Evolutionary conservation across 2,113 vertebrate species (phyloP).

Genomic region (Cyanoramphus novaezelandiae): DNA sequence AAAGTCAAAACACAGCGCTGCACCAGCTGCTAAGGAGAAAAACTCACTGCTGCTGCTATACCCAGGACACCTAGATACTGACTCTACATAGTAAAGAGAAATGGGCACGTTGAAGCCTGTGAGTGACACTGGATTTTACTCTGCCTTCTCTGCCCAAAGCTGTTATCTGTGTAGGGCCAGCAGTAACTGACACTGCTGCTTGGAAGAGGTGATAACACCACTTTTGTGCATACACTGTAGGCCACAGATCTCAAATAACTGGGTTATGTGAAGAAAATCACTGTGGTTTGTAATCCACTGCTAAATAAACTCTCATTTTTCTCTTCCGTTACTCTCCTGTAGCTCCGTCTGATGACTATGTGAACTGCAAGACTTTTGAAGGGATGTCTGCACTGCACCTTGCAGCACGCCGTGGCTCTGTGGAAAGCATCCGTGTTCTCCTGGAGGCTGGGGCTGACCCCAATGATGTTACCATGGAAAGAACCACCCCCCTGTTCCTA

Average conservation of each 20-base stretch:
- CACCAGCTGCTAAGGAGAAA: too few species aligned
- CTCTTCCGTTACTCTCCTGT: not conserved
- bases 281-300: not conserved
- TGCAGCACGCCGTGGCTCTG: conserved; percentile 79
- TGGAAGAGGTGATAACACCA: not conserved
- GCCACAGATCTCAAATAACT: not conserved
- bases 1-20: too few species aligned
- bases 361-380: conserved; percentile 85
- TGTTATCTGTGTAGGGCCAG: not conserved
- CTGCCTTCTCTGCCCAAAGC: not conserved
- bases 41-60: too few species aligned
- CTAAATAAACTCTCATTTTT: not conserved
- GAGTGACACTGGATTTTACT: not conserved
- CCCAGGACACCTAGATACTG: too few species aligned
- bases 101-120: fast-evolving
- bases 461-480: conserved; percentile 82
- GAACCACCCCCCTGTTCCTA: conserved; percentile 86
- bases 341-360: conserved; percentile 74
- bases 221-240: fast-evolving
- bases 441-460: conserved; percentile 80
- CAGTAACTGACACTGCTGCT: not conserved
- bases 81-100: not conserved
- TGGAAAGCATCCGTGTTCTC: conserved; percentile 75
- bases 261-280: not conserved
- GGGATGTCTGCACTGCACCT: conserved; percentile 85